Evolutionary conservation across 2,888 invertebrate genomes (phyloP).

Genomic region (Chymomyza fuscimana): DNA sequence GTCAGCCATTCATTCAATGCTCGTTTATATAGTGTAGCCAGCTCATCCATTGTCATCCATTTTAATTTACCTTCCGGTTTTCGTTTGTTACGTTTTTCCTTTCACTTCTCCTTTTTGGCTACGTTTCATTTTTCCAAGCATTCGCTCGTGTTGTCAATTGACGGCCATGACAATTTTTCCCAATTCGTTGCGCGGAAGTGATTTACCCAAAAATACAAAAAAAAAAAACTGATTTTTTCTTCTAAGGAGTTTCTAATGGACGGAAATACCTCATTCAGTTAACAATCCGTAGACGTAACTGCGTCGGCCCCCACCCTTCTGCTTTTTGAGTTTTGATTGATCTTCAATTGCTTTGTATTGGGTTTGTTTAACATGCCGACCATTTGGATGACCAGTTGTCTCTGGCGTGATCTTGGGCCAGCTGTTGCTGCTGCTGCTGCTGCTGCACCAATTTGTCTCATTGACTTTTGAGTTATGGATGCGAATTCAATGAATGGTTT

Average conservation of each 20-base stretch:
- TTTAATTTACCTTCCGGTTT: slow-evolving; percentile 73
- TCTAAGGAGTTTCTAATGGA: slow-evolving; percentile 42
- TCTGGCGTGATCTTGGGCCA: slow-evolving; percentile 60
- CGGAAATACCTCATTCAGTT: slow-evolving; percentile 60
- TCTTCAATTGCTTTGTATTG: slow-evolving; percentile 25
- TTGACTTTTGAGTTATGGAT: slow-evolving; percentile 23
- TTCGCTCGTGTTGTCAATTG: slow-evolving; percentile 58
- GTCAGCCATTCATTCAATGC: slow-evolving; percentile 60
- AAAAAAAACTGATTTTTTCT: slow-evolving; percentile 38
- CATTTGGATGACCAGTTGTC: slow-evolving; percentile 32
- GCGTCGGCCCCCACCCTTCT: slow-evolving; percentile 4
- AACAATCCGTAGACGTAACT: slow-evolving; percentile 4
- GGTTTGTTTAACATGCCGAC: slow-evolving; percentile 53
- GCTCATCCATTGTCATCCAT: slow-evolving; percentile 69
- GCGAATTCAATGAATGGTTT: slow-evolving; percentile 16
- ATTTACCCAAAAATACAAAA: slow-evolving; percentile 53
- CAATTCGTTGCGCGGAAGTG: slow-evolving; percentile 70
- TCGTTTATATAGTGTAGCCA: slow-evolving; percentile 58
- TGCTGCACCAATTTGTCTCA: slow-evolving; percentile 21
- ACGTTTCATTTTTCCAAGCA: slow-evolving; percentile 4
- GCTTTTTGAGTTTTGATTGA: slow-evolving; percentile 51
- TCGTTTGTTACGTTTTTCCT: slow-evolving; percentile 38
- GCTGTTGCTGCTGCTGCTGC: background rate
- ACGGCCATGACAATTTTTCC: slow-evolving; percentile 70
- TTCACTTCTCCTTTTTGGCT: slow-evolving; percentile 20